Evolutionary conservation across 2,888 invertebrate species (phyloP).

Genomic region (Limenitis camilla): DNA sequence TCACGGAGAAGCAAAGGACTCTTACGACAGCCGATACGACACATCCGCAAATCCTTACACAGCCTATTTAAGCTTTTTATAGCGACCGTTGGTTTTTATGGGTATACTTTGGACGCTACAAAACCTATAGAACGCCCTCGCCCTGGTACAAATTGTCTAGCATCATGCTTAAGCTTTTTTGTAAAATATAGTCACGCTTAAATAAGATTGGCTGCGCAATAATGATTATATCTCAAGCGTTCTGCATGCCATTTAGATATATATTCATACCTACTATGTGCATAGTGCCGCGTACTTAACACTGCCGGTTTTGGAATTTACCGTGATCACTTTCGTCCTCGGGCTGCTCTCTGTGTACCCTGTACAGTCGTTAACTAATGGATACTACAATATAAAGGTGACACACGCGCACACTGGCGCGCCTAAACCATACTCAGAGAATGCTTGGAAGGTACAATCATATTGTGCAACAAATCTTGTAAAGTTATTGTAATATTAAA

Average conservation of each 20-base stretch:
- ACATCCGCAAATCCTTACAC: constrained; percentile 65
- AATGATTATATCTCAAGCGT: constrained; percentile 75
- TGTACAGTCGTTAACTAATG: constrained; percentile 35
- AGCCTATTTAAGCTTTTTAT: constrained; percentile 68
- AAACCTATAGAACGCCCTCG: constrained; percentile 70
- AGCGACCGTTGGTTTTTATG: constrained; percentile 71
- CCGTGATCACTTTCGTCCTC: constrained; percentile 48
- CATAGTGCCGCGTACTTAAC: constrained; percentile 70
- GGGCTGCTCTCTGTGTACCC: constrained; percentile 38
- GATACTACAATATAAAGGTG: constrained; percentile 69
- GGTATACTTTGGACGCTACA: constrained; percentile 72
- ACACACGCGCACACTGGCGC: constrained; percentile 54
- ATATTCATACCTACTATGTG: constrained; percentile 73
- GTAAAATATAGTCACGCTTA: constrained; percentile 75
- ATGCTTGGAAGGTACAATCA: constrained; percentile 73
- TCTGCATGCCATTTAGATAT: constrained; percentile 75
- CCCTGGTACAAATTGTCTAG: constrained; percentile 74
- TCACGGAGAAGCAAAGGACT: constrained; percentile 47
- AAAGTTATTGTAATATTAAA: constrained; percentile 74
- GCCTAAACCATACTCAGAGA: constrained; percentile 51
- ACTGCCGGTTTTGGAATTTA: constrained; percentile 66
- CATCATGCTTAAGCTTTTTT: constrained; percentile 75
- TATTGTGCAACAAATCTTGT: constrained; percentile 75
- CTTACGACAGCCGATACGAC: constrained; percentile 61
- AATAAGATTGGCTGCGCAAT: constrained; percentile 75